phyloP scores from a whole-genome alignment of 2,113 vertebrate genomes.

The Petaurus breviceps region DNA sequence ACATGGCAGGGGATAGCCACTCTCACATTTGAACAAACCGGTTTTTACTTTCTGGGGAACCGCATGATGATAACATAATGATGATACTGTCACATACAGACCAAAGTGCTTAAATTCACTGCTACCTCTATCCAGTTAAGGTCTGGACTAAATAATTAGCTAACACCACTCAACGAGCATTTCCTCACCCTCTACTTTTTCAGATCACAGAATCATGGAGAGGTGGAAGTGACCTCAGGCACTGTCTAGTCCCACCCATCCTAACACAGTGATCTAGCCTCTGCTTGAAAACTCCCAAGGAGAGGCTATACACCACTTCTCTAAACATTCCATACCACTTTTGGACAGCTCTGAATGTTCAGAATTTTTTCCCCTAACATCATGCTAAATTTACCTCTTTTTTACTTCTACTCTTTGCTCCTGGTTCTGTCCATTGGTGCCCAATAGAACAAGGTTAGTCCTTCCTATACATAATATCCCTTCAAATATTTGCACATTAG shows the following conservation, averaged over 20 bases:
- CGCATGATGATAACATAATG: not conserved
- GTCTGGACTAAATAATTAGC: not conserved
- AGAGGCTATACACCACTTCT: not conserved
- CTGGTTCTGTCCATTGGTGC: not conserved
- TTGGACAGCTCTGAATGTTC: not conserved
- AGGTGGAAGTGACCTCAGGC: not conserved
- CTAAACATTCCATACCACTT: not conserved
- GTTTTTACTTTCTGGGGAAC: not conserved
- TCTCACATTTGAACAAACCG: not conserved
- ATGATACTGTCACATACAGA: not conserved
- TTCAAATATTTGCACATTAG: not conserved
- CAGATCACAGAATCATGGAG: not conserved
- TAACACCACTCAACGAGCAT: not conserved
- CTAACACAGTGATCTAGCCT: not conserved
- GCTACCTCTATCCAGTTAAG: not conserved
- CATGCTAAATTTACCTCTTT: not conserved
- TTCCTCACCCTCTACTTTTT: not conserved
- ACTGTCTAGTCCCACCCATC: not conserved
- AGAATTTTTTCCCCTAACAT: not conserved
- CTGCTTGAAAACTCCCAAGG: not conserved
- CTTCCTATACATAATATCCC: not conserved
- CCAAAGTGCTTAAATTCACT: not conserved
- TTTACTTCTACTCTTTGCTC: not conserved
- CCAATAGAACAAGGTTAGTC: not conserved
- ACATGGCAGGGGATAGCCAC: not conserved